These are phyloP conservation scores for Ceratoteleas bidentatus DNA, from an alignment of 1,140 invertebrate genomes.

Conservation along the genomic window DNA sequence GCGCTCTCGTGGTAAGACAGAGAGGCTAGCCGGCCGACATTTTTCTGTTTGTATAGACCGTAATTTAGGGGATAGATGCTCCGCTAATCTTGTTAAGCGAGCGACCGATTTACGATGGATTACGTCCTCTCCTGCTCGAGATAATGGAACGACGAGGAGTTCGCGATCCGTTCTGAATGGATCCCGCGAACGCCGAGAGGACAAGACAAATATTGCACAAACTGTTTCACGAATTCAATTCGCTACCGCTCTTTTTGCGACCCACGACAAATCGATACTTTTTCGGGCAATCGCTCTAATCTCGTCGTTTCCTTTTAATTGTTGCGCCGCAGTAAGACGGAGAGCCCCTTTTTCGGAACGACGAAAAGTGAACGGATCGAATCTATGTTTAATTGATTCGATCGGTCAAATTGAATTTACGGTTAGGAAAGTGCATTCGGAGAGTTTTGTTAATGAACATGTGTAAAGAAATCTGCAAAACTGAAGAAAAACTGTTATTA, in stretches of 20 bases:
- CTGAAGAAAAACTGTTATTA: too few relatives aligned
- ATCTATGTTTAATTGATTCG: too few relatives aligned
- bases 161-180: conserved; percentile 33
- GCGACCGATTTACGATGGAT: conserved; percentile 64
- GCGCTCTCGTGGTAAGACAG: conserved; percentile 52
- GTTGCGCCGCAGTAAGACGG: not conserved
- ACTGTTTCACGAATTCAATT: conserved; percentile 54
- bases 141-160: conserved; percentile 46
- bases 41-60: conserved; percentile 59
- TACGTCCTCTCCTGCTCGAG: conserved; percentile 49
- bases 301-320: conserved; percentile 25
- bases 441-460: too few relatives aligned
- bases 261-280: conserved; percentile 15
- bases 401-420: too few relatives aligned
- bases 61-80: conserved; percentile 62
- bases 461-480: too few relatives aligned
- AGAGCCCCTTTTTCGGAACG: too few relatives aligned
- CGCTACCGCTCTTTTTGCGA: conserved; percentile 6
- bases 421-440: too few relatives aligned
- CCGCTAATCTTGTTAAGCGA: conserved; percentile 63
- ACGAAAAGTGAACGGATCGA: too few relatives aligned
- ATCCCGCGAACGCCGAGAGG: conserved; percentile 32
- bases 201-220: conserved; percentile 57
- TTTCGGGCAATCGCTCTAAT: conserved; percentile 9
- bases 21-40: conserved; percentile 48